Evolutionary conservation across 2,888 invertebrate species (phyloP).

Genomic region (Ganaspis brasiliensis): DNA sequence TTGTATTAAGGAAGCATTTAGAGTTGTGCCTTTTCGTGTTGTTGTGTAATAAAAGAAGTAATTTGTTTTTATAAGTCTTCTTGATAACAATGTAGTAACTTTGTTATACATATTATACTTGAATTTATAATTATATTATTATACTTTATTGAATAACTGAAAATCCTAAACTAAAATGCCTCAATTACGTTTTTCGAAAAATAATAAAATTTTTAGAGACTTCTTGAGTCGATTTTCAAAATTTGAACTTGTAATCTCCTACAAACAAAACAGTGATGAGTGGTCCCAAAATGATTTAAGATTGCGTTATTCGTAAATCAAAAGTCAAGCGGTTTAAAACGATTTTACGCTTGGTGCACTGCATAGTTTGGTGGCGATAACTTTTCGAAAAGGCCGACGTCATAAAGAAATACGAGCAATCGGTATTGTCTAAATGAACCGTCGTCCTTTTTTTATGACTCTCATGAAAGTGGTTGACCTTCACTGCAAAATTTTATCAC

Average conservation of each 20-base stretch:
- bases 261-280: conserved; percentile 12
- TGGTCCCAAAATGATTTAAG: conserved; percentile 34
- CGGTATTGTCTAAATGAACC: conserved; percentile 26
- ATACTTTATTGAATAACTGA: no score
- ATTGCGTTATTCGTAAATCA: conserved; percentile 36
- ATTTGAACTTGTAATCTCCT: neutral
- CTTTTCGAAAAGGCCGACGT: conserved; percentile 34
- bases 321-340: conserved; percentile 31
- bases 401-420: conserved; percentile 35
- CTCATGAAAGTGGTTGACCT: conserved; percentile 11
- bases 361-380: conserved; percentile 36
- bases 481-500: conserved; percentile 15
- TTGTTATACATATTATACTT: no score
- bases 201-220: no score
- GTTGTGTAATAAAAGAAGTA: no score
- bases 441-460: conserved; percentile 26
- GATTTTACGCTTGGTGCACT: conserved; percentile 31
- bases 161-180: no score
- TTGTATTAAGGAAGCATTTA: neutral
- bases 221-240: neutral
- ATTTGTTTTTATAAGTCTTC: no score
- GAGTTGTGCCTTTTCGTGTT: no score
- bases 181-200: no score
- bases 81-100: no score
- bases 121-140: no score